phyloP scores from a whole-genome alignment of 2,888 invertebrate genomes.

The Eupithecia pulchellata region DNA sequence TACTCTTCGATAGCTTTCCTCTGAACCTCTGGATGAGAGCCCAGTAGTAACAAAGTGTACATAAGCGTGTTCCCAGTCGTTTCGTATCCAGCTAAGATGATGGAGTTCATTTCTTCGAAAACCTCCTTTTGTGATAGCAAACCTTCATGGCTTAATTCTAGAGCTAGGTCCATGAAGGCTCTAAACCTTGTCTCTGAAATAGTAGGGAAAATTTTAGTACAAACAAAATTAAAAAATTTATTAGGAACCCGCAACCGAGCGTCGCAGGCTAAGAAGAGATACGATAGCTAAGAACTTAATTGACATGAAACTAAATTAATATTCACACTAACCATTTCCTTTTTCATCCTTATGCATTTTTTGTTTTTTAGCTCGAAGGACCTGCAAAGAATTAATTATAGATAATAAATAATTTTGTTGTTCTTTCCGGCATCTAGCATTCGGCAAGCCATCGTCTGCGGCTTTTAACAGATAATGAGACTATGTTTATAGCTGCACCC shows the following conservation, averaged over 20 bases:
- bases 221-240: no score
- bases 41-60: conserved; percentile 47
- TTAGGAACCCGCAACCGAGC: no score
- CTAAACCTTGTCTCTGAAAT: conserved; percentile 57
- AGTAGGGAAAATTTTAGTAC: background rate
- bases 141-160: conserved; percentile 61
- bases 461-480: no score
- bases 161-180: conserved; percentile 69
- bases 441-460: no score
- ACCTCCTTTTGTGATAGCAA: conserved; percentile 47
- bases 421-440: no score
- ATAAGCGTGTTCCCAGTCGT: conserved; percentile 28
- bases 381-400: conserved; percentile 22
- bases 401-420: no score
- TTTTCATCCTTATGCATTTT: background rate
- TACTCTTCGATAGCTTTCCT: conserved; percentile 50
- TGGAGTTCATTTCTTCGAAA: conserved; percentile 38
- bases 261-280: no score
- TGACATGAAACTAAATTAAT: background rate
- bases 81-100: conserved; percentile 33
- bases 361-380: conserved; percentile 28
- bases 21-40: conserved; percentile 57
- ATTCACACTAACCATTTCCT: conserved; percentile 20
- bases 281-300: no score
- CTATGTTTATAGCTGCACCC: no score